These are phyloP conservation scores for Ptiloglossa arizonensis DNA, from an alignment of 1,140 invertebrate species.

Conservation along the genomic window DNA sequence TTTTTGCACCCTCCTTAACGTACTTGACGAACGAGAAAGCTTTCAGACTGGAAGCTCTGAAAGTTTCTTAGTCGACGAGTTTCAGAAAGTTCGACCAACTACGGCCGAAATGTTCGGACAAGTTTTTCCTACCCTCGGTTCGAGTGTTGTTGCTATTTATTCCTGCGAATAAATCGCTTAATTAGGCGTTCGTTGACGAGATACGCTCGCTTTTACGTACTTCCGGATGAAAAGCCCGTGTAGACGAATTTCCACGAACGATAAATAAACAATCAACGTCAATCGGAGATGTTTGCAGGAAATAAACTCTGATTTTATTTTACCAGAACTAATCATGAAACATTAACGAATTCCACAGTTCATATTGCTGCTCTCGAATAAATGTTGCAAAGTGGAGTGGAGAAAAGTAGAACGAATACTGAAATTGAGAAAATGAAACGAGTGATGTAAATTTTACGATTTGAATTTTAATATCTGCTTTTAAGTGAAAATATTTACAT, in stretches of 20 bases:
- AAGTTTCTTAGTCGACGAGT: conserved; percentile 18
- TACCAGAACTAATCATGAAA: not conserved
- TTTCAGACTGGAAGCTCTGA: conserved; percentile 8
- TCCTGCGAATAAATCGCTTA: conserved; percentile 25
- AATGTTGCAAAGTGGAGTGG: too few species aligned
- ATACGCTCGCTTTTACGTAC: not conserved
- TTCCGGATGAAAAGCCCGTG: accelerated
- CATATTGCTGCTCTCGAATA: too few species aligned
- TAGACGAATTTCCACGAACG: not conserved
- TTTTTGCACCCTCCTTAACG: conserved; percentile 30
- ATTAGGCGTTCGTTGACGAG: not conserved
- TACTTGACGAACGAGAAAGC: conserved; percentile 16
- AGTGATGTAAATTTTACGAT: too few species aligned
- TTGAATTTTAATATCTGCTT: too few species aligned
- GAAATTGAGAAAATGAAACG: too few species aligned
- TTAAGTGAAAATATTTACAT: too few species aligned
- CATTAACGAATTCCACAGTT: not conserved
- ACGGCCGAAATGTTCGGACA: not conserved
- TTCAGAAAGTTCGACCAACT: conserved; percentile 9
- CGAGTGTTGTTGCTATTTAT: conserved; percentile 20
- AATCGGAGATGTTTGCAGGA: conserved; percentile 3
- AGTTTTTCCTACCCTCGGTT: not conserved
- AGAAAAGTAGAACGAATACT: too few species aligned
- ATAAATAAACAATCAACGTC: not conserved
- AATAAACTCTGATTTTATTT: not conserved